phyloP scores from a whole-genome alignment of 1,140 invertebrate genomes.

The Drosophila chauvacae region DNA sequence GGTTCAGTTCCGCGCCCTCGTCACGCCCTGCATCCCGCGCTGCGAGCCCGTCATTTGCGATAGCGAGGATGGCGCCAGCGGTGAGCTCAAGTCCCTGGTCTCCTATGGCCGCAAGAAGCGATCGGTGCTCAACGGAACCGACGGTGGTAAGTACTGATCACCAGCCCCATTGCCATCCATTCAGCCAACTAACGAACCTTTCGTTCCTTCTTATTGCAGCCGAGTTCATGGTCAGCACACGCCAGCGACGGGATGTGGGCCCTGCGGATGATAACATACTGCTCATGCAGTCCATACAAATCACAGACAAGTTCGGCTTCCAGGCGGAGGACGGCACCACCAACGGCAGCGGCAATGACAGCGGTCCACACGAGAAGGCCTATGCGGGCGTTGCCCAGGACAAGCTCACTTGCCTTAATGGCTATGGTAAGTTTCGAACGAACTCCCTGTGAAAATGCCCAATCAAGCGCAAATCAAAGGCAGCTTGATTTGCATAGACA shows the following conservation, averaged over 20 bases:
- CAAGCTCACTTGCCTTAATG: conserved; percentile 83
- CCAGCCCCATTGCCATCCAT: neutral
- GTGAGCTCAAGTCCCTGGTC: conserved; percentile 90
- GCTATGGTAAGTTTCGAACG: conserved; percentile 76
- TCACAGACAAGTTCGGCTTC: conserved; percentile 96
- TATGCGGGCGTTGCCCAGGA: conserved; percentile 79
- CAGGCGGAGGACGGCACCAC: conserved; percentile 85
- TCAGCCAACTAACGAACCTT: conserved; percentile 42
- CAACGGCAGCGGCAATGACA: conserved; percentile 50
- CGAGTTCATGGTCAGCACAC: conserved; percentile 77
- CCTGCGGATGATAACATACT: conserved; percentile 91
- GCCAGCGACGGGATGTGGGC: conserved; percentile 71
- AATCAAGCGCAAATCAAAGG: conserved; percentile 77
- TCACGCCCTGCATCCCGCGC: conserved; percentile 95
- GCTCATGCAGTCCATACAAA: conserved; percentile 95
- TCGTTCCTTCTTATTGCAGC: conserved; percentile 50
- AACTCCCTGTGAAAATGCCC: conserved; percentile 72
- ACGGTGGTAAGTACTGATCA: conserved; percentile 62
- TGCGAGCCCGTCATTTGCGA: conserved; percentile 96
- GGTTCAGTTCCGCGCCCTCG: conserved; percentile 96
- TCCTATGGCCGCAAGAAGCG: conserved; percentile 89
- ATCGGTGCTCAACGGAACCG: conserved; percentile 75
- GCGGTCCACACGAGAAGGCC: conserved; percentile 74
- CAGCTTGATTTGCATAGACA: conserved; percentile 77
- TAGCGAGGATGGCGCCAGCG: conserved; percentile 90